phyloP scores from a whole-genome alignment of 1,140 invertebrate species.

The Tribolium madens region DNA sequence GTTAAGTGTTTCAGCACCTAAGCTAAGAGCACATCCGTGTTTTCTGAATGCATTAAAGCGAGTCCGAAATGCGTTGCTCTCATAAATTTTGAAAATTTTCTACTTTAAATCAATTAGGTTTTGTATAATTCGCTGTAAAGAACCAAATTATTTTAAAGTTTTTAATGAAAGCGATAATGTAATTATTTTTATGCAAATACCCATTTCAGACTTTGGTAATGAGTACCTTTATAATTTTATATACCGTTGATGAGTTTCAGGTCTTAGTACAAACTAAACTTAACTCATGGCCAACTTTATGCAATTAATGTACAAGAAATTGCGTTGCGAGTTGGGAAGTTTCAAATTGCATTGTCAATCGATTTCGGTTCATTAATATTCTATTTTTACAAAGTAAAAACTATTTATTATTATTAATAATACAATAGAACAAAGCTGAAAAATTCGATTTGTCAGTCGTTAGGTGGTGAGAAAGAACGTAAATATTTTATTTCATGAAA shows the following conservation, averaged over 20 bases:
- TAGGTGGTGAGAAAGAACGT: too few relatives aligned
- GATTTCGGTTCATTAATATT: neutral
- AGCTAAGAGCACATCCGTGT: conserved; percentile 18
- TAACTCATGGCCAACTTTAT: neutral
- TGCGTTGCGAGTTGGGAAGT: neutral
- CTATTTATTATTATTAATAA: too few relatives aligned
- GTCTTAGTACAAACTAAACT: neutral
- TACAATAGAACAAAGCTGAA: too few relatives aligned
- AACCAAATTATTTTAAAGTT: too few relatives aligned
- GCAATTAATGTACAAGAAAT: neutral
- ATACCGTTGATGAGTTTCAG: neutral
- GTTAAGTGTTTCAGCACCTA: neutral
- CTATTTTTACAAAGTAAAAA: too few relatives aligned
- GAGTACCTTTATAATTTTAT: neutral
- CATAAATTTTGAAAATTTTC: too few relatives aligned
- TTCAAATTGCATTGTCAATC: neutral
- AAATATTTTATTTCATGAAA: neutral
- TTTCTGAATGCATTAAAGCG: neutral
- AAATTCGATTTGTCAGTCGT: too few relatives aligned
- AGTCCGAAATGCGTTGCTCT: too few relatives aligned
- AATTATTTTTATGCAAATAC: neutral
- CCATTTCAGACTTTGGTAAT: neutral
- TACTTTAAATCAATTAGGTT: too few relatives aligned
- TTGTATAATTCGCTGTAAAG: too few relatives aligned
- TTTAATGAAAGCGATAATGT: neutral